Conservation (phyloP, 2,888 invertebrate genomes). For the Acholoe squamosa region DNA sequence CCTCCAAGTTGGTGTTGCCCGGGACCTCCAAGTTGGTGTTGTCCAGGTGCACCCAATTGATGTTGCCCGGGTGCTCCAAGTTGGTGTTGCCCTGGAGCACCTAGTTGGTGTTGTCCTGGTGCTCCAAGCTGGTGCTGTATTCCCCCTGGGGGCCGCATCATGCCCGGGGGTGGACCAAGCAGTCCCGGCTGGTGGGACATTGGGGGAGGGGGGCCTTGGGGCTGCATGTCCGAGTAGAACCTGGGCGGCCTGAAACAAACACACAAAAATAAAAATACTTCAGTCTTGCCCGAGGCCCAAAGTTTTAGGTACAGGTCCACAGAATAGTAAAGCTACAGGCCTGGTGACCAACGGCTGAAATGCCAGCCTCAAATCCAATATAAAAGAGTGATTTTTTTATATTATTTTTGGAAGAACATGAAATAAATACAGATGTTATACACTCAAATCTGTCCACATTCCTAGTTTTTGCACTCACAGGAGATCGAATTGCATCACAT, state of each 20-base stretch:
- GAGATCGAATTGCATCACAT: too few species aligned
- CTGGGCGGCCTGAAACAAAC: slow-evolving; percentile 52
- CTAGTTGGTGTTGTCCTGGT: neutral
- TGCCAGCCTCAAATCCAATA: too few species aligned
- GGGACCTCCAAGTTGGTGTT: neutral
- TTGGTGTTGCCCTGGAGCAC: neutral
- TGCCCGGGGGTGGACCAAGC: slow-evolving; percentile 49
- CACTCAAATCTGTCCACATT: too few species aligned
- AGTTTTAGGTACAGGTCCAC: too few species aligned
- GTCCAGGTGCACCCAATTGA: neutral
- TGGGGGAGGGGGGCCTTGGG: slow-evolving; percentile 34
- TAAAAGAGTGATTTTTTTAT: too few species aligned
- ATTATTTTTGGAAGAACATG: too few species aligned
- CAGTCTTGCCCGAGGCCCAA: too few species aligned
- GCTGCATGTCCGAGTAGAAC: slow-evolving; percentile 57
- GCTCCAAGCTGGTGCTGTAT: neutral
- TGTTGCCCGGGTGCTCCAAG: neutral
- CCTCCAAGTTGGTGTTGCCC: neutral
- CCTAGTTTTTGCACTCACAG: too few species aligned
- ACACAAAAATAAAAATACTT: too few species aligned
- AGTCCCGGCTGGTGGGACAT: slow-evolving; percentile 25
- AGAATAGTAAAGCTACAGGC: too few species aligned
- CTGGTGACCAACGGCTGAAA: too few species aligned
- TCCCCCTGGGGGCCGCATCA: slow-evolving; percentile 21
- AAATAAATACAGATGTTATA: too few species aligned